Percentiles rank a stretch among this genome's conserved stretches.
phyloP scores from a whole-genome alignment of 64 coral and sea anemone species.

The Stichodactyla mertensii region DNA sequence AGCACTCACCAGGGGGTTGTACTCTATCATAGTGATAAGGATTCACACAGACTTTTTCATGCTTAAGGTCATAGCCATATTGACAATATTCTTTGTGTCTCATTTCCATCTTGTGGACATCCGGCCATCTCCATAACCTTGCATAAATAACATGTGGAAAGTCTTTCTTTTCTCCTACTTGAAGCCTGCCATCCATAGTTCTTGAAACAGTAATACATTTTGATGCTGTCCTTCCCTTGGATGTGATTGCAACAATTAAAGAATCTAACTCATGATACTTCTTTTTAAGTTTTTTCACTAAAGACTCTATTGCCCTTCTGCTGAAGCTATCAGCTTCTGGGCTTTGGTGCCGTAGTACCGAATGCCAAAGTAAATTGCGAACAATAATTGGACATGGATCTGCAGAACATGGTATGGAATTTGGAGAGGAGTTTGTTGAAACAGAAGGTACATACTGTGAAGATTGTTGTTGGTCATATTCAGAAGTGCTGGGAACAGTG shows the following conservation, averaged over 20 bases:
- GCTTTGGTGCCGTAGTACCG: conserved; percentile 83
- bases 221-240: conserved; percentile 83
- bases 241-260: conserved; percentile 91
- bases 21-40: conserved; percentile 99
- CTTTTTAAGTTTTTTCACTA: conserved; percentile 98
- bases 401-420: conserved; percentile 84
- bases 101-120: conserved; percentile 99
- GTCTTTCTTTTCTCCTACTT: conserved; percentile 99
- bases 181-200: conserved; percentile 96
- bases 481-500: conserved; percentile 27
- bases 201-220: conserved; percentile 95
- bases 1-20: conserved; percentile 84
- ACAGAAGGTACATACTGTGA: conserved; percentile 24
- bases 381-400: conserved; percentile 93
- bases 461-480: conserved; percentile 54
- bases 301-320: conserved; percentile 89
- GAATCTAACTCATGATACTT: conserved; percentile 95
- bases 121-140: conserved; percentile 92
- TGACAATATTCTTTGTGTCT: conserved; percentile 97
- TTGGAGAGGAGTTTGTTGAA: conserved; percentile 54
- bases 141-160: conserved; percentile 99
- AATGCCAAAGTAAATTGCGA: conserved; percentile 84
- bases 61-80: conserved; percentile 97
- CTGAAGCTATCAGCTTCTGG: conserved; percentile 90
- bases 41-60: conserved; percentile 99